phyloP scores from a whole-genome alignment of 2,888 invertebrate species.

The Acleris sparsana region DNA sequence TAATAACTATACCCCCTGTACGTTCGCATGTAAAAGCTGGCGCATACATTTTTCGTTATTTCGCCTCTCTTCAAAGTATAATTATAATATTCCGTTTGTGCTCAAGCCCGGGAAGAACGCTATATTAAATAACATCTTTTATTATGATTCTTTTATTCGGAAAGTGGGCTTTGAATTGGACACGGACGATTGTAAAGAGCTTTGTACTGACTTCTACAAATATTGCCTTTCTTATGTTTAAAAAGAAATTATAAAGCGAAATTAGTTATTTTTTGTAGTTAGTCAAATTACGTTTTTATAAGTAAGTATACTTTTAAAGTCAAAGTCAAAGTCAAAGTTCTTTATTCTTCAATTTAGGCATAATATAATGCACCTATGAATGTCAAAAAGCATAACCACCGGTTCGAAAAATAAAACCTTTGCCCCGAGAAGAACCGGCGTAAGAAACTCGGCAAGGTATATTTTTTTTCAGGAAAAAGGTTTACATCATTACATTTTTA shows the following conservation, averaged over 20 bases:
- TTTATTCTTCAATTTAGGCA: no score
- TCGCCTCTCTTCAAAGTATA: conserved; percentile 15
- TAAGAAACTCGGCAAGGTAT: no score
- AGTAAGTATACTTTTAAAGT: not conserved
- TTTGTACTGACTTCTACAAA: conserved; percentile 21
- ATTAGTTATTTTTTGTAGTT: not conserved
- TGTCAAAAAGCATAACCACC: no score
- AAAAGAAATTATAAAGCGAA: not conserved
- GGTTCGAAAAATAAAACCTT: no score
- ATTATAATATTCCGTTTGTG: conserved; percentile 36
- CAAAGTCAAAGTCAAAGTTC: no score
- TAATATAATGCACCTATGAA: no score
- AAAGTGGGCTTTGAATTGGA: conserved; percentile 10
- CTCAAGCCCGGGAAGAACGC: conserved; percentile 12
- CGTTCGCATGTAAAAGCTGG: conserved; percentile 11
- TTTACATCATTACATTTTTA: no score
- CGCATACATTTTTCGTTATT: conserved; percentile 24
- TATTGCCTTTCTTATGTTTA: conserved; percentile 11
- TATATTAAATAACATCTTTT: conserved; percentile 26
- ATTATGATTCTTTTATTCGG: conserved; percentile 16
- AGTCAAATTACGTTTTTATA: not conserved
- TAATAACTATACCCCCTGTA: not conserved
- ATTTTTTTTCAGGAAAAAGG: no score
- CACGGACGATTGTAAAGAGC: conserved; percentile 13
- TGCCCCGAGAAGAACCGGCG: no score